A percentile compares a stretch with the other conserved stretches of the same genome.
These are phyloP conservation scores for Lamprologus sp. DNA, from an alignment of 2,113 vertebrate genomes.

Conservation along the genomic window DNA sequence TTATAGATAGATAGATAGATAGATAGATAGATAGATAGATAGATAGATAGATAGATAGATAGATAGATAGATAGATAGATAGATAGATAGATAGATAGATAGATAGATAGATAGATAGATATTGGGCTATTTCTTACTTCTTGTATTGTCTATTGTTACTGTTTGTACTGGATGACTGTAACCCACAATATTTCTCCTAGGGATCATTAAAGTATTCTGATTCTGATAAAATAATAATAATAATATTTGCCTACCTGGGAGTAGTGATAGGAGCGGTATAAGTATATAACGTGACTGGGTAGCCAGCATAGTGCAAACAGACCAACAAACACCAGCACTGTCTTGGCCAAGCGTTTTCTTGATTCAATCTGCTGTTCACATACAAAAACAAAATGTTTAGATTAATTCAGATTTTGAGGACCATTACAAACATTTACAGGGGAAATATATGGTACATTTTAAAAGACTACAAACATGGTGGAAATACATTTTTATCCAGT, in stretches of 20 bases:
- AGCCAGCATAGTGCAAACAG: conserved; percentile 97
- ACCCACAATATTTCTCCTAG: neutral
- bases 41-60: neutral
- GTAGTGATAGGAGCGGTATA: conserved; percentile 94
- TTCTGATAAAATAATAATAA: neutral
- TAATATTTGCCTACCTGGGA: conserved; percentile 75
- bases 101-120: neutral
- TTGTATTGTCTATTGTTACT: neutral
- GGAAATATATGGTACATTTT: neutral
- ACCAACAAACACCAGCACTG: conserved; percentile 89
- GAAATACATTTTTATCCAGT: neutral
- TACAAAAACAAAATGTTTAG: neutral
- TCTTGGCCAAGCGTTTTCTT: conserved; percentile 90
- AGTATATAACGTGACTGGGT: conserved; percentile 88
- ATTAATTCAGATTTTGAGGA: neutral
- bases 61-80: too few relatives aligned
- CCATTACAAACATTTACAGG: neutral
- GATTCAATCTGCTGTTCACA: conserved; percentile 79
- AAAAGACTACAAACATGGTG: neutral
- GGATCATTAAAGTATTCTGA: neutral
- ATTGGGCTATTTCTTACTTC: neutral
- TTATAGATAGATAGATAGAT: neutral
- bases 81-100: too few relatives aligned
- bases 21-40: too few relatives aligned
- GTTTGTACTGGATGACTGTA: neutral